Conservation (phyloP, 2,888 invertebrate species). For the Drosophila phalerata region DNA sequence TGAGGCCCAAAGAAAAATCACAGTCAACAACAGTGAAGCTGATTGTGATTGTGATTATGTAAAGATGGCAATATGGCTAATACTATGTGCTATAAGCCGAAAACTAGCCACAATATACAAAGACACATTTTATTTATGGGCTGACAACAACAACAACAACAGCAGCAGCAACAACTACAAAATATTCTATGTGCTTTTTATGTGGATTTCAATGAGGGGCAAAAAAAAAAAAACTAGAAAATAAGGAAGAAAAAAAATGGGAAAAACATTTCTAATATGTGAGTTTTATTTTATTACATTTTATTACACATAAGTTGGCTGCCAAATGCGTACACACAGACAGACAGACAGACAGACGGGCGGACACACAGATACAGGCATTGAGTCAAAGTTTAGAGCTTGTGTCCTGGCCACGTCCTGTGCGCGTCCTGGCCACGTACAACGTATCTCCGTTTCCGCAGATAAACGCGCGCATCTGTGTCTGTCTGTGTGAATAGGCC, state of each 20-base stretch:
- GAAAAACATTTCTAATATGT: constrained; percentile 76
- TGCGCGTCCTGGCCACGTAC: constrained; percentile 66
- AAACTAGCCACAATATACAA: constrained; percentile 46
- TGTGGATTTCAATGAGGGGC: constrained; percentile 20
- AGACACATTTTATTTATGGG: constrained; percentile 51
- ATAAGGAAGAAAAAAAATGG: constrained; percentile 30
- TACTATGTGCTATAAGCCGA: constrained; percentile 40
- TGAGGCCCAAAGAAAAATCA: constrained; percentile 33
- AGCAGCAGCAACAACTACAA: constrained; percentile 32
- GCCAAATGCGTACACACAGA: constrained; percentile 64
- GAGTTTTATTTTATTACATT: constrained; percentile 80
- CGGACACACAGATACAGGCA: constrained; percentile 23
- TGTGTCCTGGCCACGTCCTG: constrained; percentile 69
- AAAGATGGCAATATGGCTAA: constrained; percentile 54
- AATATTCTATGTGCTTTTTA: constrained; percentile 48
- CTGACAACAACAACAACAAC: constrained; percentile 23
- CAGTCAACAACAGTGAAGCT: constrained; percentile 19
- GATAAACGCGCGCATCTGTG: constrained; percentile 76
- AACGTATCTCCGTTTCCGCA: constrained; percentile 77
- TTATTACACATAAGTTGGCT: constrained; percentile 78
- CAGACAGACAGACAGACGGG: constrained; percentile 26
- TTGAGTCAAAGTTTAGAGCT: constrained; percentile 54
- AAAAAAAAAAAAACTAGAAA: constrained; percentile 7
- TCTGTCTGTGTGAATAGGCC: constrained; percentile 76
- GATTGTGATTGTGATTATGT: constrained; percentile 46